Conservation (phyloP, 2,888 invertebrate species). For the Tetragonula carbonaria region DNA sequence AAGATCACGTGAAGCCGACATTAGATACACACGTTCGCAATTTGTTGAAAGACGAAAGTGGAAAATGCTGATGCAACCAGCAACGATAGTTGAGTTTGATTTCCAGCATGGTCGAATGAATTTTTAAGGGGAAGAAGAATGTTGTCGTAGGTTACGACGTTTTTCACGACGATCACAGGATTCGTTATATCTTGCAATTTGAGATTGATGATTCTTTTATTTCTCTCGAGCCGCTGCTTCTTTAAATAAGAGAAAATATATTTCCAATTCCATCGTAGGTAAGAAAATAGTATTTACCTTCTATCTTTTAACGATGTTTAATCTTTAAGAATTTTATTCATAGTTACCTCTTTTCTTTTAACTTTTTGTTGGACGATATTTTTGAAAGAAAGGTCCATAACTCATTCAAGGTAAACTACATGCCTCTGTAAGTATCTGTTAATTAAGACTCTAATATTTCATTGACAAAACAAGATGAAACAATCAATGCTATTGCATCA, state of each 20-base stretch:
- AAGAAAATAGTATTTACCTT: neutral
- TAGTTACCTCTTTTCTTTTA: neutral
- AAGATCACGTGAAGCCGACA: constrained; percentile 38
- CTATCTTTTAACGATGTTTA: neutral
- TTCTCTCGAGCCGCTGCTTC: neutral
- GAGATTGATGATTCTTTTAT: neutral
- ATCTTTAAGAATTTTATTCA: neutral
- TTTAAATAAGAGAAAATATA: too few species aligned
- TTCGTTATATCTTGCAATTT: neutral
- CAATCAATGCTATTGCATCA: constrained; percentile 65
- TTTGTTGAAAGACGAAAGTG: constrained; percentile 61
- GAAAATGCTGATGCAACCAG: constrained; percentile 60
- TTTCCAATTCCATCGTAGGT: neutral
- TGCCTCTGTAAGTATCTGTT: constrained; percentile 38
- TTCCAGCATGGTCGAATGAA: constrained; percentile 43
- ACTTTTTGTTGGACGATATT: constrained; percentile 24
- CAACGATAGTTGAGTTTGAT: constrained; percentile 62
- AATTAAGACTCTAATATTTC: constrained; percentile 62
- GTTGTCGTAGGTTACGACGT: constrained; percentile 7
- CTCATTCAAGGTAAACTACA: constrained; percentile 64
- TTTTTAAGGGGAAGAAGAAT: constrained; percentile 45
- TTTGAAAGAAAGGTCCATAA: constrained; percentile 53
- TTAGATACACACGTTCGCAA: constrained; percentile 26
- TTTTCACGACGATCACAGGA: neutral
- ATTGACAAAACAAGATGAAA: constrained; percentile 63